These are phyloP conservation scores for Drosophila paracracens DNA, from an alignment of 2,888 invertebrate genomes.

Conservation along the genomic window DNA sequence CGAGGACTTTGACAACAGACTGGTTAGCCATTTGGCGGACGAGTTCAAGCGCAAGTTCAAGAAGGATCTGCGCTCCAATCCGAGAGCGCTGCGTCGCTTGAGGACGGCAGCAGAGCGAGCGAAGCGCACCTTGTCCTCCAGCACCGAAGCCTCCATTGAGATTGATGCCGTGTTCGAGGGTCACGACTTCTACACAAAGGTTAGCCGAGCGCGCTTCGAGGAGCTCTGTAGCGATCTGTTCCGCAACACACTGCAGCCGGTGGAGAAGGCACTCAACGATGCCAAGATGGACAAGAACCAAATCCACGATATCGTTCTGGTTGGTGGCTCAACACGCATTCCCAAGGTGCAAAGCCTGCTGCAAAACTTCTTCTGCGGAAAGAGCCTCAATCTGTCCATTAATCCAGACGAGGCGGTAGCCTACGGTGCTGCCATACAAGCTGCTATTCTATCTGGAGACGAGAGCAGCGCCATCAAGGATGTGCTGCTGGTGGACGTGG, in stretches of 20 bases:
- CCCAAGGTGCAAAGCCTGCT: constrained; percentile 91
- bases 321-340: constrained; percentile 92
- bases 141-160: constrained; percentile 91
- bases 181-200: constrained; percentile 89
- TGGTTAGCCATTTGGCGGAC: constrained; percentile 94
- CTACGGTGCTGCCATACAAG: constrained; percentile 91
- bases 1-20: constrained; percentile 94
- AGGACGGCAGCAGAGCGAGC: constrained; percentile 92
- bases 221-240: constrained; percentile 90
- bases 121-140: constrained; percentile 91
- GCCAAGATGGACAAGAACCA: constrained; percentile 91
- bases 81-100: constrained; percentile 89
- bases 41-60: constrained; percentile 93
- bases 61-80: constrained; percentile 89
- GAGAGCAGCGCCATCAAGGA: constrained; percentile 91
- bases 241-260: constrained; percentile 90
- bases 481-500: constrained; percentile 89
- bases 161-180: constrained; percentile 92
- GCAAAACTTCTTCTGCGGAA: constrained; percentile 91
- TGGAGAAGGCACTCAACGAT: constrained; percentile 91
- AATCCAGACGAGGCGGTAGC: constrained; percentile 94
- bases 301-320: constrained; percentile 92
- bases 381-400: constrained; percentile 90
- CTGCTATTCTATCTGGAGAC: constrained; percentile 89
- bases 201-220: constrained; percentile 91